Conservation (phyloP, 2,888 invertebrate genomes). For the Meta bourneti region DNA sequence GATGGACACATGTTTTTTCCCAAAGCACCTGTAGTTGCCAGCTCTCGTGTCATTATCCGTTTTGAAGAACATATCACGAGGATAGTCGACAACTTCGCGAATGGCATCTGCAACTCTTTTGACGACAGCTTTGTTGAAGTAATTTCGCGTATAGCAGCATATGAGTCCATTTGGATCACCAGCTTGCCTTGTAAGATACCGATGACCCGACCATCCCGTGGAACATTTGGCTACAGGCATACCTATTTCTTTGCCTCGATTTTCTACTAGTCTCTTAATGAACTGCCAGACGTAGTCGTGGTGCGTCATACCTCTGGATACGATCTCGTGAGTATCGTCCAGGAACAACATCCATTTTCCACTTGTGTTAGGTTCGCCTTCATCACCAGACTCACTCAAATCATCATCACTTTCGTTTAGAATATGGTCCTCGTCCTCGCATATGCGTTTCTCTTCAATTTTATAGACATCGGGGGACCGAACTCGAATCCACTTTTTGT, state of each 20-base stretch:
- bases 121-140: conserved; percentile 1
- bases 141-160: conserved; percentile 45
- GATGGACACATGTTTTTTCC: conserved; percentile 10
- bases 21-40: neutral
- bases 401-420: neutral
- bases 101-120: conserved; percentile 53
- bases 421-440: neutral
- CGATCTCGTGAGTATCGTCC: neutral
- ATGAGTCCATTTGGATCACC: conserved; percentile 15
- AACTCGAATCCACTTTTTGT: neutral
- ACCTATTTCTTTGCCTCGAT: neutral
- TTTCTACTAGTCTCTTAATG: conserved; percentile 9
- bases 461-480: neutral
- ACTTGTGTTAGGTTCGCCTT: neutral
- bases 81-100: conserved; percentile 7
- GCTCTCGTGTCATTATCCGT: conserved; percentile 18
- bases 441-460: neutral
- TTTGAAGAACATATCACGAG: conserved; percentile 42
- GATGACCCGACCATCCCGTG: neutral
- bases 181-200: neutral
- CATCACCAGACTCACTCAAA: neutral
- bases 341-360: conserved; percentile 52
- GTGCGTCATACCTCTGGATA: neutral
- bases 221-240: conserved; percentile 25
- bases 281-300: conserved; percentile 37